These are phyloP conservation scores for Drosophila seclusa DNA, from an alignment of 2,888 invertebrate genomes.

Conservation along the genomic window DNA sequence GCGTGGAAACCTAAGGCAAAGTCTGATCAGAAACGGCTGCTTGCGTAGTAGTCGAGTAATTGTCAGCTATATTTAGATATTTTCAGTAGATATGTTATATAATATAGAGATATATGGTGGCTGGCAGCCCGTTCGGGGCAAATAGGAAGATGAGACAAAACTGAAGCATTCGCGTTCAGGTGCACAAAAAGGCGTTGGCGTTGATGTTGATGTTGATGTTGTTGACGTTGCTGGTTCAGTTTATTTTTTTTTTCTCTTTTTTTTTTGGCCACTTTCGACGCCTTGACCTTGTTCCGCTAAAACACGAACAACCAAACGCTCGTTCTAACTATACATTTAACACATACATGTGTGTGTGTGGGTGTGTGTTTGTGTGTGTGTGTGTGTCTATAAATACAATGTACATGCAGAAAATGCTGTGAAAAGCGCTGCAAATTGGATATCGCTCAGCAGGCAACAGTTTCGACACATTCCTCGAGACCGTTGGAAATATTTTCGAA, in stretches of 20 bases:
- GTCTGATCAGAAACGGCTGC: conserved; percentile 1
- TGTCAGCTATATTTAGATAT: conserved; percentile 26
- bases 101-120: conserved; percentile 46
- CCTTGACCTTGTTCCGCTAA: conserved; percentile 74
- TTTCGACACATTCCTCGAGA: conserved; percentile 37
- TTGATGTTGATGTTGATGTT: conserved; percentile 1
- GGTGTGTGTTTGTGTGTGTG: not conserved
- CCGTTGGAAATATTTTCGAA: conserved; percentile 41
- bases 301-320: conserved; percentile 28
- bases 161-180: conserved; percentile 51
- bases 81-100: conserved; percentile 34
- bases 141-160: conserved; percentile 3
- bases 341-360: not conserved
- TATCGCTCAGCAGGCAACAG: conserved; percentile 13
- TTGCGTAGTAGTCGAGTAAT: conserved; percentile 29
- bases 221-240: conserved; percentile 24
- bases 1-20: not conserved
- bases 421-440: conserved; percentile 29
- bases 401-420: conserved; percentile 41
- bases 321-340: conserved; percentile 6
- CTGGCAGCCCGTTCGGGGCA: conserved; percentile 13
- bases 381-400: conserved; percentile 43
- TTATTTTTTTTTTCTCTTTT: not conserved
- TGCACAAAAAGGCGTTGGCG: conserved; percentile 50
- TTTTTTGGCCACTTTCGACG: conserved; percentile 47